Evolutionary conservation across 2,113 vertebrate species (phyloP).

Genomic region (Pelvicachromis taeniatus): DNA sequence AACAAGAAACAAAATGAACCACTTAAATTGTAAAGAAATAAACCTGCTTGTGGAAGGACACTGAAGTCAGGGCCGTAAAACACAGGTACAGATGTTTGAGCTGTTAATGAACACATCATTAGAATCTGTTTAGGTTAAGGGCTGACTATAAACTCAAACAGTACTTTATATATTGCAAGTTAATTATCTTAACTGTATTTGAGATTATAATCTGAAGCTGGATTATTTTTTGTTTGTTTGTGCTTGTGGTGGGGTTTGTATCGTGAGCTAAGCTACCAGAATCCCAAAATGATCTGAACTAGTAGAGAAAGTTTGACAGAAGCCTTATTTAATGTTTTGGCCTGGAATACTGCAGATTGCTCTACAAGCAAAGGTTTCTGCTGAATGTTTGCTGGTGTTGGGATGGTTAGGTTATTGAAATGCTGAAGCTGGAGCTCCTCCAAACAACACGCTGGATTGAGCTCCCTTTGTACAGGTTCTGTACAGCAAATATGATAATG

Average conservation of each 20-base stretch:
- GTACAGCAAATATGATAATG: neutral
- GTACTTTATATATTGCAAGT: neutral
- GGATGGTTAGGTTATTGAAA: neutral
- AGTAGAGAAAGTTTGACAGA: neutral
- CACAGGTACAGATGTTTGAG: neutral
- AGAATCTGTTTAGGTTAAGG: conserved; percentile 34
- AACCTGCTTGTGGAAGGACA: neutral
- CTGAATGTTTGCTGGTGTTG: neutral
- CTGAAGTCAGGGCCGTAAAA: neutral
- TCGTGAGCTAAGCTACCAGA: neutral
- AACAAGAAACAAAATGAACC: neutral
- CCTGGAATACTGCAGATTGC: neutral
- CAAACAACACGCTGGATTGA: neutral
- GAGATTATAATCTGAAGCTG: neutral
- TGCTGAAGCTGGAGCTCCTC: neutral
- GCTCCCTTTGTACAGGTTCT: neutral
- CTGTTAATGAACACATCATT: neutral
- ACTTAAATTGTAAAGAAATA: neutral
- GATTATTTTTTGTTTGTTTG: neutral
- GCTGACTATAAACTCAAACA: conserved; percentile 13
- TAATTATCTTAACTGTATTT: neutral
- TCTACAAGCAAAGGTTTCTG: neutral
- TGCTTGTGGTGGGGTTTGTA: neutral
- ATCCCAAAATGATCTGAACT: neutral
- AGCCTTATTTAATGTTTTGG: conserved; percentile 12